Percentiles rank a stretch among this genome's conserved stretches.
Evolutionary conservation across 2,113 vertebrate genomes (phyloP).

Genomic region (Narcine bancroftii): DNA sequence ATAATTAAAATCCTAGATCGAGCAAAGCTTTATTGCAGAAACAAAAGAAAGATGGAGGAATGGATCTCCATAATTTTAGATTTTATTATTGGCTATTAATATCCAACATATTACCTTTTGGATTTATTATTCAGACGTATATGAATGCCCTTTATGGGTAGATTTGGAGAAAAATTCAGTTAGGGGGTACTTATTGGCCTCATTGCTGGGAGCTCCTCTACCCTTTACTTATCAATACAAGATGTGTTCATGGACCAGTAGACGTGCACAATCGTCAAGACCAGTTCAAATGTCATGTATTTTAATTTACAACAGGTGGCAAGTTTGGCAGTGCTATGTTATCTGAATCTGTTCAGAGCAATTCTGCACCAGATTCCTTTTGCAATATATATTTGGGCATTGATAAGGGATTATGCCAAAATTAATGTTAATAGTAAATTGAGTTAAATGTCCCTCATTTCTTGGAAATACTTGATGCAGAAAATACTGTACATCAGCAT

Average conservation of each 20-base stretch:
- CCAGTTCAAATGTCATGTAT: neutral
- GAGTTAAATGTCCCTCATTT: neutral
- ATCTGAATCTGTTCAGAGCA: neutral
- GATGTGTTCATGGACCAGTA: neutral
- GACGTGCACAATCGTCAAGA: neutral
- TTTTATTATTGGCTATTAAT: no score
- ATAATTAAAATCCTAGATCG: no score
- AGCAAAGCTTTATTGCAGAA: no score
- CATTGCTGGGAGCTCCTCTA: no score
- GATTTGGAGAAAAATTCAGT: no score
- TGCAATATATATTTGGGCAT: neutral
- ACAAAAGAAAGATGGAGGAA: no score
- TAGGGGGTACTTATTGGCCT: no score
- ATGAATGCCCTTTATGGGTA: no score
- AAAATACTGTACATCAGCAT: neutral
- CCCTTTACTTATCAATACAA: no score
- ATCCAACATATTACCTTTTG: no score
- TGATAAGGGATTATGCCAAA: neutral
- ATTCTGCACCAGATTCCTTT: neutral
- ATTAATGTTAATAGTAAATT: neutral
- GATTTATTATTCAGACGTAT: no score
- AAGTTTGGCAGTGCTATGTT: neutral
- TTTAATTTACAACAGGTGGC: neutral
- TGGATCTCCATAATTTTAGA: no score
- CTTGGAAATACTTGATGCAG: neutral